Evolutionary conservation across 2,797 vertebrate genomes (phyloP).

Genomic region (Eleutherodactylus coqui): DNA sequence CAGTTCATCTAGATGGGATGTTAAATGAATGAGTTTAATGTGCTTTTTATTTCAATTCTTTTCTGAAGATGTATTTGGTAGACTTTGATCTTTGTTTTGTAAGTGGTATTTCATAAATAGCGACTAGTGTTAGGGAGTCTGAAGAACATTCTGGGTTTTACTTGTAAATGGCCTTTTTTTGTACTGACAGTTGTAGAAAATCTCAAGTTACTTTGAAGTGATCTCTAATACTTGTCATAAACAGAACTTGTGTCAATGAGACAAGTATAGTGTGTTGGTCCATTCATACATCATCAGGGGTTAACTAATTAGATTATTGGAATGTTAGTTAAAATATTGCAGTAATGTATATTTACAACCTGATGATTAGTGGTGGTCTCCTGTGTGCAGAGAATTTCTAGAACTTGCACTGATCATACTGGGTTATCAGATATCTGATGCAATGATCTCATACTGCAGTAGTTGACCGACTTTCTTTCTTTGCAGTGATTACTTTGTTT

Average conservation of each 20-base stretch:
- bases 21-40: background rate
- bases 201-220: too few species aligned
- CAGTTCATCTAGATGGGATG: background rate
- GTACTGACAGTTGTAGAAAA: background rate
- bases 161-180: background rate
- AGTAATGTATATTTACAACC: background rate
- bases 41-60: background rate
- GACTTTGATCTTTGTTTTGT: background rate
- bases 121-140: too few species aligned
- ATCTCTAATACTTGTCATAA: background rate
- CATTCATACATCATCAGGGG: too few species aligned
- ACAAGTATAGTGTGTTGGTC: too few species aligned
- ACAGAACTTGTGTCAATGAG: background rate
- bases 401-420: background rate
- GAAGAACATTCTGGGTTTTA: background rate
- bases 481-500: constrained; percentile 41
- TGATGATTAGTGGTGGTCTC: background rate
- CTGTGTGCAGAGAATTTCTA: background rate
- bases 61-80: background rate
- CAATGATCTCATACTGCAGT: constrained; percentile 44
- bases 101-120: too few species aligned
- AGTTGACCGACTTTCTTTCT: background rate
- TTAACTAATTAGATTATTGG: too few species aligned
- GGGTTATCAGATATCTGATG: background rate
- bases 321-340: background rate